A percentile compares a stretch with the other conserved stretches of the same genome.
These are phyloP conservation scores for Vidua chalybeata DNA, from an alignment of 2,113 vertebrate species.

Conservation along the genomic window DNA sequence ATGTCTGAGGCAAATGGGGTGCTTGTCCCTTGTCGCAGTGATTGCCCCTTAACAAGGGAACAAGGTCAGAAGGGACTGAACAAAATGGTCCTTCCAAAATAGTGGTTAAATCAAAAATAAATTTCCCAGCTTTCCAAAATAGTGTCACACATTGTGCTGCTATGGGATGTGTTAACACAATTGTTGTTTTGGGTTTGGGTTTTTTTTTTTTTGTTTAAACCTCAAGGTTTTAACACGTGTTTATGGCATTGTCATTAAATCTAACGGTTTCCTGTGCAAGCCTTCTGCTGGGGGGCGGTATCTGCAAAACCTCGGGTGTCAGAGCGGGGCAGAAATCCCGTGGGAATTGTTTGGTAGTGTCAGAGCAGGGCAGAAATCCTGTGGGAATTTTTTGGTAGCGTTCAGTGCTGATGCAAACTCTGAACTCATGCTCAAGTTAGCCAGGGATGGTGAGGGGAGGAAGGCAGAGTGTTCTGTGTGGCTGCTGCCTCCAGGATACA, in stretches of 20 bases:
- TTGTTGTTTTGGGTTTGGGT: background rate
- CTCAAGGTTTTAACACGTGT: background rate
- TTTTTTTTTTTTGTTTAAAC: background rate
- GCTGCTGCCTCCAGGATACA: background rate
- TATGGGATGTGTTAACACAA: background rate
- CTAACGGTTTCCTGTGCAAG: background rate
- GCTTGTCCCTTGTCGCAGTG: background rate
- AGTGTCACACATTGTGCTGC: rapidly evolving
- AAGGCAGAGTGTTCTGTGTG: background rate
- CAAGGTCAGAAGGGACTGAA: background rate
- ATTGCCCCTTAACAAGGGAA: background rate
- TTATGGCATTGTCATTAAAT: background rate
- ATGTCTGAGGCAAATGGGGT: background rate
- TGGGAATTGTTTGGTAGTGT: too few species aligned
- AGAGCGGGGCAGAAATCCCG: too few species aligned
- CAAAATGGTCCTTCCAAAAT: background rate
- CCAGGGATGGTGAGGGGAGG: too few species aligned
- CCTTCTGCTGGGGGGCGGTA: rapidly evolving
- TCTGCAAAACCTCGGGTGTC: background rate
- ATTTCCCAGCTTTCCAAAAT: background rate
- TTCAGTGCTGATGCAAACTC: background rate
- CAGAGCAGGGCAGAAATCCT: too few species aligned
- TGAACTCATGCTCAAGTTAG: background rate
- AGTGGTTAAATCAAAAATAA: background rate
- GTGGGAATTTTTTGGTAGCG: background rate